phyloP scores from a whole-genome alignment of 2,888 invertebrate genomes.

The Rosalia funebris region DNA sequence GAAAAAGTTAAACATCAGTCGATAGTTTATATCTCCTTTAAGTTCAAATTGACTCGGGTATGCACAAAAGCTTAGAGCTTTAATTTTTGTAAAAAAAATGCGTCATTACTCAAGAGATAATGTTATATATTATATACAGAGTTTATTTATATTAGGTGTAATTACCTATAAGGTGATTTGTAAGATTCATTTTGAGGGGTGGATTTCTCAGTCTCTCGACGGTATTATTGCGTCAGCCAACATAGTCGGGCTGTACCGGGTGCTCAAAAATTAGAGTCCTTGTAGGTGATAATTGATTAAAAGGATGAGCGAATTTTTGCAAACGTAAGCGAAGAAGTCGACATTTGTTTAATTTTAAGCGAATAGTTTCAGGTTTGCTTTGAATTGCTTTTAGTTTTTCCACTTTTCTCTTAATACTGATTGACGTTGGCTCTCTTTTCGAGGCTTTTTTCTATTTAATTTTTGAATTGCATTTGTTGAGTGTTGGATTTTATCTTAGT shows the following conservation, averaged over 20 bases:
- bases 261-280: too few species aligned
- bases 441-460: too few species aligned
- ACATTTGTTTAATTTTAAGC: too few species aligned
- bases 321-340: too few species aligned
- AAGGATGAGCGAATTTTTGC: too few species aligned
- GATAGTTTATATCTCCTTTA: constrained; percentile 33
- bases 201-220: constrained; percentile 8
- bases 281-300: too few species aligned
- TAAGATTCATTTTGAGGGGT: constrained; percentile 3
- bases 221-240: not conserved
- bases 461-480: too few species aligned
- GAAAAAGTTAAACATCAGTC: constrained; percentile 23
- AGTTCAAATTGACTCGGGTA: constrained; percentile 41
- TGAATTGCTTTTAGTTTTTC: too few species aligned
- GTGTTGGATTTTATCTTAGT: too few species aligned
- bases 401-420: too few species aligned
- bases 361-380: too few species aligned
- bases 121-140: constrained; percentile 36
- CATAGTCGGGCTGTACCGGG: not conserved
- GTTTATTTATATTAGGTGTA: constrained; percentile 39
- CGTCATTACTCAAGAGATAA: constrained; percentile 37
- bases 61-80: constrained; percentile 43
- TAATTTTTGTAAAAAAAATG: constrained; percentile 39
- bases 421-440: too few species aligned
- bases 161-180: constrained; percentile 22